Conservation (phyloP, 2,113 vertebrate genomes). For the Axis porcinus region DNA sequence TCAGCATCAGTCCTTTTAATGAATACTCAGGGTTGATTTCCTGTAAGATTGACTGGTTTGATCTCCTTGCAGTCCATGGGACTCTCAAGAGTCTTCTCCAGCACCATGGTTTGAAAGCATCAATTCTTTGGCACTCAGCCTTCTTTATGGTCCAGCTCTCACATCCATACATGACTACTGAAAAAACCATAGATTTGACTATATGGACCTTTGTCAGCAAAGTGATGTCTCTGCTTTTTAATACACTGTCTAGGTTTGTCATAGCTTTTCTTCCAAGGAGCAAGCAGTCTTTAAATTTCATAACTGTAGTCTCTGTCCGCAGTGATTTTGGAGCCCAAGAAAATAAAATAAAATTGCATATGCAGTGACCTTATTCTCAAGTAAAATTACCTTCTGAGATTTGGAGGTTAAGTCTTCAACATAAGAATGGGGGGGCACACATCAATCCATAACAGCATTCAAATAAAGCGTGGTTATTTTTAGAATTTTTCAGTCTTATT, state of each 20-base stretch:
- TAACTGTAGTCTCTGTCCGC: not conserved
- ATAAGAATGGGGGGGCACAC: not conserved
- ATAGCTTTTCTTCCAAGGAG: not conserved
- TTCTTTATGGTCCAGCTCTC: not conserved
- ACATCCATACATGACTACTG: not conserved
- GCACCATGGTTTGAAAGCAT: not conserved
- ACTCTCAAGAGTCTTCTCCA: not conserved
- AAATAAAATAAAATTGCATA: not conserved
- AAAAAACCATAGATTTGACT: not conserved
- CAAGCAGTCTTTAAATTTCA: not conserved
- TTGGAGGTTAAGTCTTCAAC: not conserved
- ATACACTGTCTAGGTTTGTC: not conserved
- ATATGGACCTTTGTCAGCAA: not conserved
- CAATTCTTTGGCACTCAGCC: not conserved
- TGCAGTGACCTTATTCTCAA: not conserved
- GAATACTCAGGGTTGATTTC: not conserved
- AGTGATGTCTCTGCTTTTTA: not conserved
- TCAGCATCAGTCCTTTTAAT: not conserved
- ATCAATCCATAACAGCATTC: not conserved
- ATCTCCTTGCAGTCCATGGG: not conserved
- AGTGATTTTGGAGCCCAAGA: not conserved
- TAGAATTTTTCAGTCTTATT: not conserved
- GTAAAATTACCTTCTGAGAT: not conserved
- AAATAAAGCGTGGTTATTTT: not conserved
- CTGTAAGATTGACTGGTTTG: not conserved